Conservation (phyloP, 2,888 invertebrate genomes). For the Campaea margaritaria region DNA sequence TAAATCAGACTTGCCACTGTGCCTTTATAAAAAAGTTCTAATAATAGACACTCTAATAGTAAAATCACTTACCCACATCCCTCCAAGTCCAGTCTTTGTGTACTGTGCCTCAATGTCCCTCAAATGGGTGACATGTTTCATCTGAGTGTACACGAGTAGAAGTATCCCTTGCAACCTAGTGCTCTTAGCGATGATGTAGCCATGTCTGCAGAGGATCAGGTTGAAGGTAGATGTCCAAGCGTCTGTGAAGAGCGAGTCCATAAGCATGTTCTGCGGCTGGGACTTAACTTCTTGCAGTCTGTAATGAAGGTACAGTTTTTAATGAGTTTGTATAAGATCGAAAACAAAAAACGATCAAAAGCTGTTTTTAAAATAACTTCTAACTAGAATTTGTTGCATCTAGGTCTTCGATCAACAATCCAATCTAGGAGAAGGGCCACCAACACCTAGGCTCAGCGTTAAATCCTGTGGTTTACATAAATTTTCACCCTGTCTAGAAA, state of each 20-base stretch:
- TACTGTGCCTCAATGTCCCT: constrained; percentile 94
- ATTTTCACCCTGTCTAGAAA: no score
- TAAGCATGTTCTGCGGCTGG: constrained; percentile 93
- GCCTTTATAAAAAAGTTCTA: background rate
- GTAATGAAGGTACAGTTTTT: constrained; percentile 37
- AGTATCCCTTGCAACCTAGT: constrained; percentile 94
- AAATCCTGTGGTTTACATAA: no score
- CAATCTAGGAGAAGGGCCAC: no score
- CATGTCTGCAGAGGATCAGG: constrained; percentile 87
- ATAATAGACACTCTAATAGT: background rate
- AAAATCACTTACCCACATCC: constrained; percentile 97
- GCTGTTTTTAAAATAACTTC: no score
- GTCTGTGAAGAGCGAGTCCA: constrained; percentile 93
- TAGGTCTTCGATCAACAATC: no score
- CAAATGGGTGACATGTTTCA: constrained; percentile 92
- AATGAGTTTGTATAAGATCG: background rate
- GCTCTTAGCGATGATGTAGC: constrained; percentile 92
- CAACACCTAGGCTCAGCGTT: no score
- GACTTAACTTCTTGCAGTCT: constrained; percentile 96
- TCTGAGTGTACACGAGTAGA: constrained; percentile 90
- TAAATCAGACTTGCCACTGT: no score
- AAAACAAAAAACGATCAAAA: no score
- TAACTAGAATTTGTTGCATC: no score
- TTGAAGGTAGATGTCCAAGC: constrained; percentile 93
- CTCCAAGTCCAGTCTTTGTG: constrained; percentile 95